Evolutionary conservation across 2,113 vertebrate genomes (phyloP).

Genomic region (Charina bottae): DNA sequence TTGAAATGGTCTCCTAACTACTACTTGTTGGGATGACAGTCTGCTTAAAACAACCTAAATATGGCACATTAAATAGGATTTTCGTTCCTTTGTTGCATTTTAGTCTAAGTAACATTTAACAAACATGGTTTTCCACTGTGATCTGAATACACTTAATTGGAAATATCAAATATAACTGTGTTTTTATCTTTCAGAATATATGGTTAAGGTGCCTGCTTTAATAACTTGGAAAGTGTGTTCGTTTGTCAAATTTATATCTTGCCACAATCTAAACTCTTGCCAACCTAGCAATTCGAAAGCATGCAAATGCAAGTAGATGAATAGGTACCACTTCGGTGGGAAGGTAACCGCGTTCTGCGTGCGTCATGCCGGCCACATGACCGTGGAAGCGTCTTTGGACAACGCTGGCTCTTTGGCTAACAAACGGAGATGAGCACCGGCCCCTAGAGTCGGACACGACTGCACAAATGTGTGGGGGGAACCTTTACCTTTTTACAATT

Average conservation of each 20-base stretch:
- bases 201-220: background rate
- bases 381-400: too few species aligned
- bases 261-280: background rate
- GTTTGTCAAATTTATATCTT: background rate
- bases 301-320: too few species aligned
- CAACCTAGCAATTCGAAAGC: too few species aligned
- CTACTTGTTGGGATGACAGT: background rate
- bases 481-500: too few species aligned
- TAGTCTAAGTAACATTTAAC: slow-evolving; percentile 33
- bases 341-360: too few species aligned
- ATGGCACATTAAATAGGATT: background rate
- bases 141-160: background rate
- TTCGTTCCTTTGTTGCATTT: rapidly evolving
- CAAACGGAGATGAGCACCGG: too few species aligned
- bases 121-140: background rate
- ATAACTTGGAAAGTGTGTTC: background rate
- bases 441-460: too few species aligned
- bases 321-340: too few species aligned
- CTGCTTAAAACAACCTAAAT: background rate
- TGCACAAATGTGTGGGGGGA: too few species aligned
- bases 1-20: background rate
- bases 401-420: too few species aligned
- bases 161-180: too few species aligned
- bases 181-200: background rate
- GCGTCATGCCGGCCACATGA: too few species aligned